Base-by-base conservation (phyloP, 1,140 invertebrate genomes). In the Trichogramma pretiosum region DNA sequence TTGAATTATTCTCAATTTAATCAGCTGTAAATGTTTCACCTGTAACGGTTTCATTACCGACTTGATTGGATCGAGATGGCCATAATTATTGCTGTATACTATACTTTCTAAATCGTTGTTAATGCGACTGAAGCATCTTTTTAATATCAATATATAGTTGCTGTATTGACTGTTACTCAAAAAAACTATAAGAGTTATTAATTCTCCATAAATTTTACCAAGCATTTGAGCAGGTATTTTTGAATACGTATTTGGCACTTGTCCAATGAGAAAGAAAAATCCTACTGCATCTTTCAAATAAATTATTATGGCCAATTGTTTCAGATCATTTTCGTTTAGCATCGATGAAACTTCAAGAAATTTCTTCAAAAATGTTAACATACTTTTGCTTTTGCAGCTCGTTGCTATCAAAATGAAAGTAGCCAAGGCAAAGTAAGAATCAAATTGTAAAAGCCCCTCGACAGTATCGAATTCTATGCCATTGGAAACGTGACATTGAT, bases 141-240 rank as follows among this genome's bases (percentile, higher is more conserved):
- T 61, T 0, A 69, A 22, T 0, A 61, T 50, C 13, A 48, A 58
- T 0, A 64, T 56, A 19, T 57, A 68, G 37, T 69, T 58, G 11
- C 62, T 55, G 38, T 69, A 68, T 0, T 64, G 42, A 16, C 53
- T 58, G 43, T 69, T 65, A 48, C 64, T 53, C 0, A 56, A 22
- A 43, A 54, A 64, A 3, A 63, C 50, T 1, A 58, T 14, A 5
- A 64, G 18, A 0, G 61, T 57, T 9, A 56, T 41, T 17, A 63
- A 64, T 0, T 63, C 3, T 0, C 1, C 13, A 1, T 38, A 5
- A 0, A 55, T 0, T 38, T 60, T 59, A 0, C 10, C 1, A 0
- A 54, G 0, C 0, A 41, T 5, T 5, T 50, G 14, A 0, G 3
- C 2, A 8, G 39, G 4, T 2, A 22, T 41, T 0, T 28, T 3